Evolutionary conservation across 2,888 invertebrate species (phyloP).

Genomic region (Acanthococcus lagerstroemiae): DNA sequence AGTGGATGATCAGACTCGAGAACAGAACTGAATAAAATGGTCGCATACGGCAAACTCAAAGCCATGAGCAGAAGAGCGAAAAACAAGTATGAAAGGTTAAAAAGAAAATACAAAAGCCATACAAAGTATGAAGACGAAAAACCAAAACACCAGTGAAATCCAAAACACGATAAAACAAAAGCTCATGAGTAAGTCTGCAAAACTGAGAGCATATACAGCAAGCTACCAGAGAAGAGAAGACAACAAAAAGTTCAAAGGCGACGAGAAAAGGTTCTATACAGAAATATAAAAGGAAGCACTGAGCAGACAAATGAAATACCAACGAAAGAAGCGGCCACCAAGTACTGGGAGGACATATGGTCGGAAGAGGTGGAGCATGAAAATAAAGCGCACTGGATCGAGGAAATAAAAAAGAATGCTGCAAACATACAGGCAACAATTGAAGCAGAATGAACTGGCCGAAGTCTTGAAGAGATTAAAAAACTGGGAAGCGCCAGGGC

Average conservation of each 20-base stretch:
- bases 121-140: not conserved
- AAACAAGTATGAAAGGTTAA: not conserved
- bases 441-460: not conserved
- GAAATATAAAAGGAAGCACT: no score
- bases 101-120: not conserved
- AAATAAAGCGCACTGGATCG: not conserved
- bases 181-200: not conserved
- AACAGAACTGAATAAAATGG: not conserved
- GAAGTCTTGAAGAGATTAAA: not conserved
- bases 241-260: not conserved
- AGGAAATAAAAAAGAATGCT: not conserved
- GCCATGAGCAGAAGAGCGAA: not conserved
- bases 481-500: constrained; percentile 31
- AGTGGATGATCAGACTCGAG: not conserved
- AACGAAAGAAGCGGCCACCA: not conserved
- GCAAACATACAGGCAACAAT: not conserved
- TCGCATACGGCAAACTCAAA: not conserved
- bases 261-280: not conserved
- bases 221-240: not conserved
- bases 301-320: not conserved
- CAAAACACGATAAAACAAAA: not conserved
- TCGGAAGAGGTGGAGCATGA: not conserved
- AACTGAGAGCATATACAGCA: not conserved
- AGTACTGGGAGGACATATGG: not conserved
- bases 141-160: not conserved